Percentiles rank a stretch among this genome's conserved stretches.
phyloP scores from a whole-genome alignment of 2,113 vertebrate species.

The Ceyx cyanopectus region DNA sequence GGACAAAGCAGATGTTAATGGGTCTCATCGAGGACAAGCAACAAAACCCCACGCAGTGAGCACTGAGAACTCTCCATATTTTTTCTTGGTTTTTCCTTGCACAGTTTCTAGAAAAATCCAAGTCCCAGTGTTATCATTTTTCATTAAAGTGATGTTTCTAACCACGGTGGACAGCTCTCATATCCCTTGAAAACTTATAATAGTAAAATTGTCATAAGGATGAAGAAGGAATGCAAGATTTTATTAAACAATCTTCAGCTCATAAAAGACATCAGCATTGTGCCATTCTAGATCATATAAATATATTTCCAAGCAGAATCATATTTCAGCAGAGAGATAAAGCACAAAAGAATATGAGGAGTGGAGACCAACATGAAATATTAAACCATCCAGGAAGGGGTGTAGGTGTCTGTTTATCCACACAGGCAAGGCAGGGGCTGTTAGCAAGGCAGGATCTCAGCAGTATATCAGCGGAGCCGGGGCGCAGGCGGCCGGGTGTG shows the following conservation, averaged over 20 bases:
- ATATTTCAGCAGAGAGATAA: constrained; percentile 56
- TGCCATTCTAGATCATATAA: constrained; percentile 71
- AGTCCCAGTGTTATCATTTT: constrained; percentile 59
- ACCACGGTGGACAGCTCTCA: constrained; percentile 69
- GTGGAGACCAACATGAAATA: constrained; percentile 17
- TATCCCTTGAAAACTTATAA: constrained; percentile 72
- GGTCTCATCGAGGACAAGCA: not conserved
- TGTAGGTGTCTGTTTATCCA: not conserved
- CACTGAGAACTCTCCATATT: not conserved
- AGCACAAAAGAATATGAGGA: constrained; percentile 48
- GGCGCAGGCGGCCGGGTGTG: not conserved
- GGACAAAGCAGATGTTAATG: constrained; percentile 1
- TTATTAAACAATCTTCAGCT: constrained; percentile 70
- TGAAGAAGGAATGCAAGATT: constrained; percentile 67
- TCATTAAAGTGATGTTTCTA: constrained; percentile 73
- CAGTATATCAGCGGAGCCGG: not conserved
- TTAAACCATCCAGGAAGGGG: not conserved
- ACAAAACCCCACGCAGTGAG: not conserved
- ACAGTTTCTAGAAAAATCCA: constrained; percentile 59
- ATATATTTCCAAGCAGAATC: constrained; percentile 68
- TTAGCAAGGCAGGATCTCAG: not conserved
- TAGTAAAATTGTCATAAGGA: constrained; percentile 75
- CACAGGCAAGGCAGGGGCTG: not conserved
- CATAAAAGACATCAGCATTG: constrained; percentile 68
- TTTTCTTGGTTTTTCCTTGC: constrained; percentile 31